Evolutionary conservation across 2,797 vertebrate genomes (phyloP).

Genomic region (Melanotaenia nigrans): DNA sequence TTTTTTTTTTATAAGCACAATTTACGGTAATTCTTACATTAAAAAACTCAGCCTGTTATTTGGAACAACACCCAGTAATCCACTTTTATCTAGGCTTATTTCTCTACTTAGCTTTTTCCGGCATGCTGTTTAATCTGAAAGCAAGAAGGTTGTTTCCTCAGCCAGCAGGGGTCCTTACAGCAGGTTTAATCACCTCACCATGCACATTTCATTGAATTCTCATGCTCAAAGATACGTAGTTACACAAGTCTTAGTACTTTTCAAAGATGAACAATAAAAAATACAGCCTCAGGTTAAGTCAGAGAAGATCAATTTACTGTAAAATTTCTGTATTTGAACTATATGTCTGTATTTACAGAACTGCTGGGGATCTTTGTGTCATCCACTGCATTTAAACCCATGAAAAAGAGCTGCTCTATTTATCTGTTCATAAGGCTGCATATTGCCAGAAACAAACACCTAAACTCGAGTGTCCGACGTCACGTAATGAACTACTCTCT

Average conservation of each 20-base stretch:
- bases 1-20: conserved; percentile 28
- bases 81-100: conserved; percentile 16
- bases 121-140: conserved; percentile 18
- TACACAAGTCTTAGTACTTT: conserved; percentile 1
- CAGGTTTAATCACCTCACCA: conserved; percentile 22
- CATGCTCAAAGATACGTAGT: conserved; percentile 14
- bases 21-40: conserved; percentile 45
- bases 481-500: conserved; percentile 9
- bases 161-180: conserved; percentile 34
- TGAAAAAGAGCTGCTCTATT: conserved; percentile 39
- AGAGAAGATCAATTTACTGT: background rate
- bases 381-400: conserved; percentile 13
- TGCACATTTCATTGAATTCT: conserved; percentile 13
- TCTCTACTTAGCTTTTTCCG: background rate
- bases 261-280: background rate
- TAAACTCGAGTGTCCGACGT: conserved; percentile 3
- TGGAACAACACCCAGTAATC: conserved; percentile 53
- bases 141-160: conserved; percentile 17
- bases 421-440: conserved; percentile 58
- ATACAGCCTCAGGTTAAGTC: background rate
- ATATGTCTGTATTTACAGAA: background rate
- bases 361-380: conserved; percentile 1
- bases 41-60: conserved; percentile 51
- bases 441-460: background rate
- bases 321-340: background rate